Base-by-base conservation (phyloP, 2,797 vertebrate species). In the Macroramphosus scolopax region DNA sequence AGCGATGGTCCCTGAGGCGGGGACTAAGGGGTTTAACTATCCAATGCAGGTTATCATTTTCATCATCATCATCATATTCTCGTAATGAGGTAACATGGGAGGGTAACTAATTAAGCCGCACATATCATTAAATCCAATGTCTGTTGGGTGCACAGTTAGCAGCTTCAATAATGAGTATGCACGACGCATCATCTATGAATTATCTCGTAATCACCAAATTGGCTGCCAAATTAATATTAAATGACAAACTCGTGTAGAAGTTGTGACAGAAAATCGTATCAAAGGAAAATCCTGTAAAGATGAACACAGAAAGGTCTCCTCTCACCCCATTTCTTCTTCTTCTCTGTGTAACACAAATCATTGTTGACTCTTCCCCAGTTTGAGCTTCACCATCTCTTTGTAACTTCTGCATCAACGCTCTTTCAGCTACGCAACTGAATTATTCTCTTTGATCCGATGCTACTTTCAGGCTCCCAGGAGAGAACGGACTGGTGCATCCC, bases 381-480 rank as follows among this genome's bases (percentile, higher is more conserved):
- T 53, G 62, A 73, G 72, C 67, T 82, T 68, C 39, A 77, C 68
- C 74, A 75, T 67, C 53, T 70, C 81, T 85, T 72, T 79, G 63
- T 74, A 72, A 66, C 72, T 56, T 58, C 63, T 63, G 68, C 70
- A 68, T 59, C 61, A 53, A 20, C 12, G 26, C 30, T 56, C 68
- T 54, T 29, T 40, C 32, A 26, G 74, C 64, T 58, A 50, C 29
- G 36, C 46, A 47, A 30, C 65, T 89, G 81, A 87, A 88, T 89
- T 80, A 89, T 88, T 89, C 87, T 47, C 84, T 90, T 89, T 89
- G 87, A 90, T 85, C 63, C 68, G 51, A 40, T 39, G 29, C 56
- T 78, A 69, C 65, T 63, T 79, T 28, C 17, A 65, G 58, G 56
- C 59, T 68, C 75, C 47, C 39, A 12, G 6, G 53, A 48, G 71